Percentiles rank a stretch among this genome's conserved stretches.
These are phyloP conservation scores for Masnerella sp. DNA, from an alignment of 2,888 invertebrate species.

Conservation along the genomic window DNA sequence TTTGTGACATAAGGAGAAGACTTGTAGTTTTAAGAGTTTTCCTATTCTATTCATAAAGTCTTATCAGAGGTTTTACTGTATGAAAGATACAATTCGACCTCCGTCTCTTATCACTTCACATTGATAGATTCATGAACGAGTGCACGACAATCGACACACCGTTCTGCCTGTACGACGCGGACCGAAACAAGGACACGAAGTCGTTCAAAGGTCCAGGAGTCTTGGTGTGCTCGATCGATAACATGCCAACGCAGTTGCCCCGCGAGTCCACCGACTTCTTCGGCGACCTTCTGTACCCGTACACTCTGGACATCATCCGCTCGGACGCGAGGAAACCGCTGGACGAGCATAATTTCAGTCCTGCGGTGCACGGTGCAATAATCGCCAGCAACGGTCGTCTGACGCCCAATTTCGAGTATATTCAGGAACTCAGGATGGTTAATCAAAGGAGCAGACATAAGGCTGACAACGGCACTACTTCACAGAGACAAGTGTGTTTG, in stretches of 20 bases:
- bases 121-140: constrained; percentile 93
- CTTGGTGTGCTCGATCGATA: constrained; percentile 99
- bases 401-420: constrained; percentile 96
- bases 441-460: constrained; percentile 85
- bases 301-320: constrained; percentile 90
- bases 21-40: too few species aligned
- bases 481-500: constrained; percentile 60
- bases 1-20: too few species aligned
- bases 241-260: constrained; percentile 99
- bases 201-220: constrained; percentile 98
- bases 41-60: too few species aligned
- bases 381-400: constrained; percentile 96
- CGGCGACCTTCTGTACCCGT: constrained; percentile 94
- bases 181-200: constrained; percentile 97
- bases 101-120: too few species aligned
- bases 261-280: constrained; percentile 98
- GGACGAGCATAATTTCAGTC: constrained; percentile 86
- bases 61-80: too few species aligned
- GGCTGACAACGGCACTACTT: constrained; percentile 80
- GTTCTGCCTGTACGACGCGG: constrained; percentile 99
- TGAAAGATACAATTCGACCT: too few species aligned
- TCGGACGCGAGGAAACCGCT: constrained; percentile 89
- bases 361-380: constrained; percentile 89
- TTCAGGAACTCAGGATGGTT: constrained; percentile 89
- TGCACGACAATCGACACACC: constrained; percentile 99